Conservation (phyloP, 2,888 invertebrate species). For the Luperina nickerlii region DNA sequence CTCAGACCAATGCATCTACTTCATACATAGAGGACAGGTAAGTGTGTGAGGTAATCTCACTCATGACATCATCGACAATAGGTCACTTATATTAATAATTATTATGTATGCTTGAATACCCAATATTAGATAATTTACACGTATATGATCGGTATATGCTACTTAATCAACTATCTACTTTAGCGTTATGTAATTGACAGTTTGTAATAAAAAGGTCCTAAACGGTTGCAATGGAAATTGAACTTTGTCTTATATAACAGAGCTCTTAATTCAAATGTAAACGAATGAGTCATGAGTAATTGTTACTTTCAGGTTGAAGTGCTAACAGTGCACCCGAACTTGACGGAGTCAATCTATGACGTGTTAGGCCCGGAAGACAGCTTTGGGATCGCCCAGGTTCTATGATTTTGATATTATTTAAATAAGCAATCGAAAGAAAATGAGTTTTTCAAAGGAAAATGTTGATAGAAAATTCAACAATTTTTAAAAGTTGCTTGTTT, state of each 20-base stretch:
- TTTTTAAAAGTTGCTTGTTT: not conserved
- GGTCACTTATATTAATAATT: conserved; percentile 2
- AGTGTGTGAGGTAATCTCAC: conserved; percentile 27
- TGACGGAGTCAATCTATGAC: conserved; percentile 89
- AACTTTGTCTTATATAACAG: not conserved
- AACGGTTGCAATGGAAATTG: not conserved
- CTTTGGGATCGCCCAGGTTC: conserved; percentile 89
- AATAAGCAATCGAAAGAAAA: not conserved
- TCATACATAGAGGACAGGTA: conserved; percentile 90
- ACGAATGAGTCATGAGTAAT: conserved; percentile 2
- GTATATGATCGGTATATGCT: too few relatives aligned
- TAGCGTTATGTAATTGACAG: not conserved
- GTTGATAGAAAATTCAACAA: not conserved
- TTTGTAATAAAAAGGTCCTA: not conserved
- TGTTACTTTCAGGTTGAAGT: conserved; percentile 85
- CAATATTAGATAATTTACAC: not conserved
- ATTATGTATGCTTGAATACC: not conserved
- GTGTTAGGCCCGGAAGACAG: conserved; percentile 88
- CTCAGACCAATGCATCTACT: conserved; percentile 89
- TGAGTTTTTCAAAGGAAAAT: not conserved
- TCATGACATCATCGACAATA: conserved; percentile 35
- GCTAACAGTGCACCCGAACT: conserved; percentile 87
- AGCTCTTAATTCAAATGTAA: conserved; percentile 12
- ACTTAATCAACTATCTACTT: conserved; percentile 10
- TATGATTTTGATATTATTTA: not conserved